Percentiles rank a stretch among this genome's conserved stretches.
Evolutionary conservation across 2,888 invertebrate genomes (phyloP).

Genomic region (Scaeva pyrastri): DNA sequence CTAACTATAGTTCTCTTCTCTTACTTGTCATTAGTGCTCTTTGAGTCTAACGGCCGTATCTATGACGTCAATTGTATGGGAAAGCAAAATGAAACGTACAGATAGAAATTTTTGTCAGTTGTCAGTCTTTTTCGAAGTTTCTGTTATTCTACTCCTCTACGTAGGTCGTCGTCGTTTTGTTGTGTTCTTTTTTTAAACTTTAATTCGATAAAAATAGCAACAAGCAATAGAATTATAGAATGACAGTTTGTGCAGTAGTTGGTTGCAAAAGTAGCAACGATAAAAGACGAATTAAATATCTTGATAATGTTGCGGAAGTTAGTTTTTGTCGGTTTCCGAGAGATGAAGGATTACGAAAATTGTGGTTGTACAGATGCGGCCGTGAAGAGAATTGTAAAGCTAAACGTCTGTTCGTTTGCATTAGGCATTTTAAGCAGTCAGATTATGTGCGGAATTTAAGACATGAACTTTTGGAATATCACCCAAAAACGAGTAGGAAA

Average conservation of each 20-base stretch:
- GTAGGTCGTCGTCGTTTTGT: not conserved
- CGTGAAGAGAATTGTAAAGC: not conserved
- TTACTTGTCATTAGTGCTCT: not conserved
- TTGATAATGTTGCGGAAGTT: not conserved
- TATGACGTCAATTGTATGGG: conserved; percentile 47
- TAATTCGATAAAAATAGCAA: not conserved
- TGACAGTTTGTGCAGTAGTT: conserved; percentile 14
- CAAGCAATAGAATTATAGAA: not conserved
- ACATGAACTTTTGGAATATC: conserved; percentile 22
- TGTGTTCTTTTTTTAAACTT: not conserved
- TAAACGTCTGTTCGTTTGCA: conserved; percentile 11
- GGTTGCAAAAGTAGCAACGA: conserved; percentile 26
- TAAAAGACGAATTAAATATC: conserved; percentile 1
- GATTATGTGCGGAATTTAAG: conserved; percentile 19
- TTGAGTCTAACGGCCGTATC: not conserved
- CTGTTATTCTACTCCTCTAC: not conserved
- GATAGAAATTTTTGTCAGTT: not conserved
- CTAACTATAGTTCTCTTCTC: not conserved
- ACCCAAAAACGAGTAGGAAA: conserved; percentile 5
- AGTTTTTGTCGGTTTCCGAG: conserved; percentile 23
- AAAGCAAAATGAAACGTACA: not conserved
- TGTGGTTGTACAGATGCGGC: not conserved
- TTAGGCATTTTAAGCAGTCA: conserved; percentile 10
- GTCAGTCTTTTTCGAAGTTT: conserved; percentile 3
- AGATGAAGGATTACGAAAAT: not conserved